A percentile compares a stretch with the other conserved stretches of the same genome.
Evolutionary conservation across 2,797 vertebrate species (phyloP).

Genomic region (Diplodus sargus): DNA sequence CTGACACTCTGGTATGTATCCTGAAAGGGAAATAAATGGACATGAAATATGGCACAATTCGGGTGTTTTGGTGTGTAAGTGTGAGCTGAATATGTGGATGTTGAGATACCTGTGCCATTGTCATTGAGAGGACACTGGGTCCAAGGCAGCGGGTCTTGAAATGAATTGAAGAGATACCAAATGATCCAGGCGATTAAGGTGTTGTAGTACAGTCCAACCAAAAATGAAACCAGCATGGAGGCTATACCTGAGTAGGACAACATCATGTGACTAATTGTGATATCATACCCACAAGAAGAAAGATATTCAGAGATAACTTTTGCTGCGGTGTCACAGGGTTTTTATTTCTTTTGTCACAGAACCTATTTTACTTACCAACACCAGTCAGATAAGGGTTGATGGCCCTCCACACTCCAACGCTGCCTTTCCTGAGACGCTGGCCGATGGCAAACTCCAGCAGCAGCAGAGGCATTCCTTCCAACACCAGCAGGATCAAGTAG

Average conservation of each 20-base stretch:
- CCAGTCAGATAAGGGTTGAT: conserved; percentile 92
- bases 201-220: conserved; percentile 93
- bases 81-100: neutral
- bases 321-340: neutral
- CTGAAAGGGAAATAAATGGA: conserved; percentile 71
- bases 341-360: neutral
- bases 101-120: conserved; percentile 86
- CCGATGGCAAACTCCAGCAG: conserved; percentile 95
- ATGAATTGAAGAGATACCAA: conserved; percentile 99
- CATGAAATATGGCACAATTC: neutral
- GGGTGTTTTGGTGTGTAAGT: neutral
- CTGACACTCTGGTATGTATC: conserved; percentile 86
- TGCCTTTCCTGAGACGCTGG: conserved; percentile 92
- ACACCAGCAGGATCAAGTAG: conserved; percentile 92
- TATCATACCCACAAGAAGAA: neutral
- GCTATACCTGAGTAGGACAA: conserved; percentile 84
- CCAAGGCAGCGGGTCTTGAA: conserved; percentile 95
- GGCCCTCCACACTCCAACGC: conserved; percentile 87
- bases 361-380: conserved; percentile 83
- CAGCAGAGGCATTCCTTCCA: conserved; percentile 94
- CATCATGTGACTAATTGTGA: neutral
- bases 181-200: conserved; percentile 94
- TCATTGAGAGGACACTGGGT: conserved; percentile 85
- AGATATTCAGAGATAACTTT: neutral
- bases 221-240: conserved; percentile 91